Evolutionary conservation across 2,797 vertebrate species (phyloP).

Genomic region (Catharus ustulatus): DNA sequence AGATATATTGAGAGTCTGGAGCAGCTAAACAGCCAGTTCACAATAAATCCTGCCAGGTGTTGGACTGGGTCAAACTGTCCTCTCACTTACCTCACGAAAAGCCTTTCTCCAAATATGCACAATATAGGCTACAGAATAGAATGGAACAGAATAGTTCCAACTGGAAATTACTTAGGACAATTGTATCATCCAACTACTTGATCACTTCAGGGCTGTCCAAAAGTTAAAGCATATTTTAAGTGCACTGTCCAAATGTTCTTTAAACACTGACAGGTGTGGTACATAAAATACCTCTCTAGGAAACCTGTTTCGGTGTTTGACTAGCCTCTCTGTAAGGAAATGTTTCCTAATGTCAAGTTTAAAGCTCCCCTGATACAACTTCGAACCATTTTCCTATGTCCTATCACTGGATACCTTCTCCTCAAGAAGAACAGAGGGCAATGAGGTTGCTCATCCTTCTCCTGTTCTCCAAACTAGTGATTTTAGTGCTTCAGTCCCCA

Average conservation of each 20-base stretch:
- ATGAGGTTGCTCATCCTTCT: accelerated
- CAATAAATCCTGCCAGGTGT: background rate
- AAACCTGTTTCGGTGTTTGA: background rate
- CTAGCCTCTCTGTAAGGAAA: background rate
- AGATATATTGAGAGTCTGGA: background rate
- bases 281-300: background rate
- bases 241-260: background rate
- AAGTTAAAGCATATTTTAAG: background rate
- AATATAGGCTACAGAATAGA: background rate
- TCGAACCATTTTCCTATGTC: accelerated
- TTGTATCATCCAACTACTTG: background rate
- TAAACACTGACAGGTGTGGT: background rate
- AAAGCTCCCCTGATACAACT: background rate
- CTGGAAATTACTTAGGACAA: background rate
- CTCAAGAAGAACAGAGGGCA: background rate
- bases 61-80: background rate
- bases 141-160: background rate
- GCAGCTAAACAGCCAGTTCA: background rate
- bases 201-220: background rate
- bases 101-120: background rate
- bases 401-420: background rate
- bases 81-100: background rate
- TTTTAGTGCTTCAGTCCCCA: background rate
- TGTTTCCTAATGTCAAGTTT: background rate
- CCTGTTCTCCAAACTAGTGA: background rate